Conservation (phyloP, 30 jellyfish, hydroid and myxozoan genomes). For the Haliclystus octoradiatus region DNA sequence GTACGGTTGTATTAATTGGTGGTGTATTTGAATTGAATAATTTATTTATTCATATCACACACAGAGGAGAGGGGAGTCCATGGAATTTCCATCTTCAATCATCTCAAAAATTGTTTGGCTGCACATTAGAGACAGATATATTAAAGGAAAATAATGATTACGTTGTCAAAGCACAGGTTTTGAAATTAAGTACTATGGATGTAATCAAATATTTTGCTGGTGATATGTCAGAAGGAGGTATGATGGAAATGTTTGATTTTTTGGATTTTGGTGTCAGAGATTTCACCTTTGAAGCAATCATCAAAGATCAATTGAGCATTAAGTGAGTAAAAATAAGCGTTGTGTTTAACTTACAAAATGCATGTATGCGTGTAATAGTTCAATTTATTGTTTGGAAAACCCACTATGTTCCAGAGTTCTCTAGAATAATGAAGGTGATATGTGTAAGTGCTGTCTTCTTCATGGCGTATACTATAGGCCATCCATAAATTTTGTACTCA, state of each 20-base stretch:
- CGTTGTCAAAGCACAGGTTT: slow-evolving; percentile 22
- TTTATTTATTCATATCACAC: slow-evolving; percentile 33
- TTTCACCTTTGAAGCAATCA: slow-evolving; percentile 31
- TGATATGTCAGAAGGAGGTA: slow-evolving; percentile 20
- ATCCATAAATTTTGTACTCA: no score
- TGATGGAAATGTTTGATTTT: slow-evolving; percentile 46
- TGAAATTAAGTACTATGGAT: slow-evolving; percentile 28
- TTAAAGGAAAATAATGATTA: slow-evolving; percentile 24
- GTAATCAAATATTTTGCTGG: slow-evolving; percentile 42
- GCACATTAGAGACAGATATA: slow-evolving; percentile 5
- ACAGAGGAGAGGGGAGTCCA: slow-evolving; percentile 32
- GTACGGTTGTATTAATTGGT: slow-evolving; percentile 16
- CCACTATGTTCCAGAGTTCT: no score
- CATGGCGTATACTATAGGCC: no score
- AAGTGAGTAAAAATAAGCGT: slow-evolving; percentile 43
- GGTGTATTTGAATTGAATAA: slow-evolving; percentile 26
- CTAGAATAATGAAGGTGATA: no score
- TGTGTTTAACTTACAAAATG: no score
- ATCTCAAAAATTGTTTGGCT: slow-evolving; percentile 33
- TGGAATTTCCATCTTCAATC: slow-evolving; percentile 44
- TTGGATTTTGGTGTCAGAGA: slow-evolving; percentile 55
- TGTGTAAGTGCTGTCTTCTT: no score
- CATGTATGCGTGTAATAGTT: no score
- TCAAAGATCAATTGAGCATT: slow-evolving; percentile 20
- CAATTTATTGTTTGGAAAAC: no score